Conservation (phyloP, 2,888 invertebrate genomes). For the Coecobrya sp. region DNA sequence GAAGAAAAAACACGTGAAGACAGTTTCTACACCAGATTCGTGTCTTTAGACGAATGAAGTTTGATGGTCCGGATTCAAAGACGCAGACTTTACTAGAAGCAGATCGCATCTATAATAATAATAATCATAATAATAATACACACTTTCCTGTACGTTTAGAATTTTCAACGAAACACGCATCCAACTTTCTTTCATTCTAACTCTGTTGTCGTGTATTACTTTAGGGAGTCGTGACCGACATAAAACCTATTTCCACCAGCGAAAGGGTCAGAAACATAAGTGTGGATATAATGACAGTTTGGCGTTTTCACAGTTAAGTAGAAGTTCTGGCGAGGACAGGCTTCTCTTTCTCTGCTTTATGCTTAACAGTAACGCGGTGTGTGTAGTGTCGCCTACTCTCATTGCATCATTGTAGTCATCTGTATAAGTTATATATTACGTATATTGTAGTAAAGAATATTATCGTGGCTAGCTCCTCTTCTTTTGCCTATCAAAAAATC, state of each 20-base stretch:
- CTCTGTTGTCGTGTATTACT: slow-evolving; percentile 14
- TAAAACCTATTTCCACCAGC: slow-evolving; percentile 49
- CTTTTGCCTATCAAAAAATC: slow-evolving; percentile 62
- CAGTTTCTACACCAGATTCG: slow-evolving; percentile 3
- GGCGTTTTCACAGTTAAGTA: slow-evolving; percentile 33
- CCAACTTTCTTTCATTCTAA: slow-evolving; percentile 25
- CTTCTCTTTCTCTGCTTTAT: background rate
- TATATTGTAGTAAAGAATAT: background rate
- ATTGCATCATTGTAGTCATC: slow-evolving; percentile 36
- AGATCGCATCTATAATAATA: slow-evolving; percentile 28
- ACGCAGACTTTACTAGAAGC: background rate
- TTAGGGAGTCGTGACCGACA: slow-evolving; percentile 41
- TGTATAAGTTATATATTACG: slow-evolving; percentile 23
- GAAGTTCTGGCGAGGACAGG: slow-evolving; percentile 58
- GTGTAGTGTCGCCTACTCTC: background rate
- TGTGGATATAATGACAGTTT: slow-evolving; percentile 50
- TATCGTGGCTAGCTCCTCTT: background rate
- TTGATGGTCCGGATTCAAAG: slow-evolving; percentile 26
- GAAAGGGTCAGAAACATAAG: slow-evolving; percentile 66
- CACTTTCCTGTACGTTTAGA: background rate
- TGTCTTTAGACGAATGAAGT: slow-evolving; percentile 38
- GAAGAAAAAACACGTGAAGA: background rate
- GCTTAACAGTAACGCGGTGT: background rate
- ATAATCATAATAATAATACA: slow-evolving; percentile 22
- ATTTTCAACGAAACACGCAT: slow-evolving; percentile 5